phyloP scores from a whole-genome alignment of 1,140 invertebrate genomes.

The Stegodyphus dumicola region DNA sequence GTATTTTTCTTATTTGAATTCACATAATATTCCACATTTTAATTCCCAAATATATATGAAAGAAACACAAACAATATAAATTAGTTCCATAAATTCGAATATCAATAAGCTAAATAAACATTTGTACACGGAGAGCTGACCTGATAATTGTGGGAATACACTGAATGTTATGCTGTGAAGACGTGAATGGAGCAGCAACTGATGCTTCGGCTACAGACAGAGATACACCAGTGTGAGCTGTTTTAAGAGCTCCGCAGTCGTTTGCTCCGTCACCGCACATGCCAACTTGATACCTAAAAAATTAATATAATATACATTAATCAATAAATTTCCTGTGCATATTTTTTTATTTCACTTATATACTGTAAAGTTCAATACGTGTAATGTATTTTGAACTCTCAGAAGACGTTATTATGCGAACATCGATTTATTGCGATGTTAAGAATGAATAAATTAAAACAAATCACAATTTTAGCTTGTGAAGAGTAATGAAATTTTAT shows the following conservation, averaged over 20 bases:
- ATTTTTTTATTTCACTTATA: not conserved
- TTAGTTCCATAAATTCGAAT: no score
- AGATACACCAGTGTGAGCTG: constrained; percentile 94
- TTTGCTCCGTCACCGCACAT: constrained; percentile 99
- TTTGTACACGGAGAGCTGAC: constrained; percentile 62
- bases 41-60: no score
- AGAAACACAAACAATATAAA: no score
- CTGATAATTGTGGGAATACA: constrained; percentile 87
- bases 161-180: constrained; percentile 84
- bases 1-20: no score
- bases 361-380: not conserved
- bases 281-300: constrained; percentile 75
- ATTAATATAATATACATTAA: not conserved
- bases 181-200: constrained; percentile 96
- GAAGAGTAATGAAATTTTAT: no score
- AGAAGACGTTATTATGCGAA: not conserved
- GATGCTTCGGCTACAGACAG: constrained; percentile 94
- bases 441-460: no score
- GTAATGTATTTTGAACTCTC: not conserved
- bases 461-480: no score
- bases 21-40: no score
- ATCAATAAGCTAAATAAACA: no score
- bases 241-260: constrained; percentile 88
- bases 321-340: not conserved
- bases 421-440: no score